Evolutionary conservation across 1,140 invertebrate genomes (phyloP).

Genomic region (Atta colombica): DNA sequence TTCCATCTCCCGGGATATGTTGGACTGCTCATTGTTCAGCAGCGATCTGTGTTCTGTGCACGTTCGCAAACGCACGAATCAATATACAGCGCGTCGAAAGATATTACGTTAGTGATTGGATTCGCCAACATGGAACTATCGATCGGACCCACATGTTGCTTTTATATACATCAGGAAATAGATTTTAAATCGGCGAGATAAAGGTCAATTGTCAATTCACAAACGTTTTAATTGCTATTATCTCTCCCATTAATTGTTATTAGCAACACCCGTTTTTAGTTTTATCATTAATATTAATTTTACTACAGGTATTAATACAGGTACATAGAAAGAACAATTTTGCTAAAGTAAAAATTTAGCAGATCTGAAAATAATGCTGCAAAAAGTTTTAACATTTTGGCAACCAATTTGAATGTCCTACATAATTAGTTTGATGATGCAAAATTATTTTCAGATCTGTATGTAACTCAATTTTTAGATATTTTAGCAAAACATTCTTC

Average conservation of each 20-base stretch:
- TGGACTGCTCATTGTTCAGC: slow-evolving; percentile 24
- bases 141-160: slow-evolving; percentile 35
- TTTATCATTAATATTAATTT: neutral
- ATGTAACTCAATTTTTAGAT: too few relatives aligned
- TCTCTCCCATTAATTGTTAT: neutral
- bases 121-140: slow-evolving; percentile 45
- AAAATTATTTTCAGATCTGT: too few relatives aligned
- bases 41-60: slow-evolving; percentile 13
- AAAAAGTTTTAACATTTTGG: too few relatives aligned
- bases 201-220: slow-evolving; percentile 29
- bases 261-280: neutral
- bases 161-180: slow-evolving; percentile 34
- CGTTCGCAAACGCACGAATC: slow-evolving; percentile 20
- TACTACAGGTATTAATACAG: neutral
- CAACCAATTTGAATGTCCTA: too few relatives aligned
- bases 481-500: too few relatives aligned
- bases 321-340: too few relatives aligned
- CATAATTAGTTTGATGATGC: too few relatives aligned
- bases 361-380: too few relatives aligned
- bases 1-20: slow-evolving; percentile 1
- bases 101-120: slow-evolving; percentile 56
- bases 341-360: too few relatives aligned
- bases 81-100: slow-evolving; percentile 39
- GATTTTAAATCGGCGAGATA: neutral
- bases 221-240: neutral